Percentiles rank a stretch among this genome's conserved stretches.
Evolutionary conservation across 2,797 vertebrate genomes (phyloP).

Genomic region (Falco naumanni): DNA sequence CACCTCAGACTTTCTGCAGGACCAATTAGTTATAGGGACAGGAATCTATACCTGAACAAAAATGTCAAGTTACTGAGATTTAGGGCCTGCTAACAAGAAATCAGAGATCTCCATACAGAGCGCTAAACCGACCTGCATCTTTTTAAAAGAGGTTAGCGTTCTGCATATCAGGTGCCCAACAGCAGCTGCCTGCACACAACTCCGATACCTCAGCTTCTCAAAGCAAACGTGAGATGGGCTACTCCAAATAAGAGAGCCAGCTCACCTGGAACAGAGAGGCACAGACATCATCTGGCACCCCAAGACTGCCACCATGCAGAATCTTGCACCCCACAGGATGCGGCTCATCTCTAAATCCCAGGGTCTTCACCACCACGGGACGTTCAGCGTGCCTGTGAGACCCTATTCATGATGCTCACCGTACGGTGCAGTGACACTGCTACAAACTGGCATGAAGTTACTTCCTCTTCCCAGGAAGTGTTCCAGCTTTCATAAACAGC

Average conservation of each 20-base stretch:
- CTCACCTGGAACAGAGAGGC: not conserved
- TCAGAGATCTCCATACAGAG: not conserved
- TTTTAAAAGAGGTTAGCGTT: not conserved
- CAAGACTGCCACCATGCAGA: fast-evolving
- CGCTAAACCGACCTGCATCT: not conserved
- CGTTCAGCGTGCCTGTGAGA: fast-evolving
- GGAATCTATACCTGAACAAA: not conserved
- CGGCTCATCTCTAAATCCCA: not conserved
- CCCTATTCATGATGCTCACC: not conserved
- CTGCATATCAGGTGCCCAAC: not conserved
- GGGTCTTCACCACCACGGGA: fast-evolving
- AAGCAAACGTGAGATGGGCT: not conserved
- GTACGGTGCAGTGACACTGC: fast-evolving
- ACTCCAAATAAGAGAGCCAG: not conserved
- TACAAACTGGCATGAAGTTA: not conserved
- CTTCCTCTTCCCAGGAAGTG: conserved; percentile 77
- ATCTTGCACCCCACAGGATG: not conserved
- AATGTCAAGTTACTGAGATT: not conserved
- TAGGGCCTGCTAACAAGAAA: not conserved
- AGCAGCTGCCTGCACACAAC: not conserved
- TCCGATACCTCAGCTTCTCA: not conserved
- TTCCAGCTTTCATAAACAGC: conserved; percentile 54
- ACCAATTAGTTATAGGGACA: not conserved
- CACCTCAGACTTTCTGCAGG: not conserved
- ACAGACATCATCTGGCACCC: fast-evolving